A percentile compares a stretch with the other conserved stretches of the same genome.
Conservation (phyloP, 2,888 invertebrate genomes). For the Torymus aiolomorphi region DNA sequence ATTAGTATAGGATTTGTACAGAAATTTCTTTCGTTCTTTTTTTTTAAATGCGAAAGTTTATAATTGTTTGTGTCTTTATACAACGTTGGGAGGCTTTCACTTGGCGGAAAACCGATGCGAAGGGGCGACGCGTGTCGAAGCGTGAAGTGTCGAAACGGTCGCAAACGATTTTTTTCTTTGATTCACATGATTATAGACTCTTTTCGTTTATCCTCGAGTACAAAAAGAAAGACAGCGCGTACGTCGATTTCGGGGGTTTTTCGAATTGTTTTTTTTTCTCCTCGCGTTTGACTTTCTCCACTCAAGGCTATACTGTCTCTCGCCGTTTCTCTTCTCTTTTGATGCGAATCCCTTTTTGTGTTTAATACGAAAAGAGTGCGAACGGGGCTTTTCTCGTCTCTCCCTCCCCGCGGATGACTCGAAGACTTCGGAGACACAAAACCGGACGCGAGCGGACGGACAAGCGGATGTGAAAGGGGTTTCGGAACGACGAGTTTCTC, state of each 20-base stretch:
- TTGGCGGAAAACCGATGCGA: slow-evolving; percentile 60
- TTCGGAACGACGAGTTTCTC: slow-evolving; percentile 48
- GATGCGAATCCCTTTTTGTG: slow-evolving; percentile 23
- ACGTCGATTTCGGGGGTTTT: slow-evolving; percentile 2
- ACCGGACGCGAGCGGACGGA: slow-evolving; percentile 57
- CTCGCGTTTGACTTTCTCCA: slow-evolving; percentile 30
- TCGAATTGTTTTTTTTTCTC: slow-evolving; percentile 6
- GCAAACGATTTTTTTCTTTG: slow-evolving; percentile 2
- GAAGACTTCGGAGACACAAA: slow-evolving; percentile 44
- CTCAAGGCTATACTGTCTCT: slow-evolving; percentile 9
- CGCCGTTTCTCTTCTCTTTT: slow-evolving; percentile 41
- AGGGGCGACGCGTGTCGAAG: slow-evolving; percentile 60
- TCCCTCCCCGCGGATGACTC: slow-evolving; percentile 26
- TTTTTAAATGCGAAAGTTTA: slow-evolving; percentile 20
- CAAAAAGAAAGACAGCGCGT: slow-evolving; percentile 41
- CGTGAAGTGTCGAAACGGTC: slow-evolving; percentile 65
- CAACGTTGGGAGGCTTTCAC: slow-evolving; percentile 25
- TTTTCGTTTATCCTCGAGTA: slow-evolving; percentile 39
- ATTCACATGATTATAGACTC: slow-evolving; percentile 26
- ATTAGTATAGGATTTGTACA: slow-evolving; percentile 41
- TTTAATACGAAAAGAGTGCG: slow-evolving; percentile 48
- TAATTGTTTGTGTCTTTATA: slow-evolving; percentile 40
- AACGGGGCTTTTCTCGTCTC: slow-evolving; percentile 36
- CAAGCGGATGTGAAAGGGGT: slow-evolving; percentile 53
- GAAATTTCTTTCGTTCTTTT: slow-evolving; percentile 31